These are phyloP conservation scores for Cyphomyrus discorhynchus DNA, from an alignment of 2,113 vertebrate genomes.

Conservation along the genomic window DNA sequence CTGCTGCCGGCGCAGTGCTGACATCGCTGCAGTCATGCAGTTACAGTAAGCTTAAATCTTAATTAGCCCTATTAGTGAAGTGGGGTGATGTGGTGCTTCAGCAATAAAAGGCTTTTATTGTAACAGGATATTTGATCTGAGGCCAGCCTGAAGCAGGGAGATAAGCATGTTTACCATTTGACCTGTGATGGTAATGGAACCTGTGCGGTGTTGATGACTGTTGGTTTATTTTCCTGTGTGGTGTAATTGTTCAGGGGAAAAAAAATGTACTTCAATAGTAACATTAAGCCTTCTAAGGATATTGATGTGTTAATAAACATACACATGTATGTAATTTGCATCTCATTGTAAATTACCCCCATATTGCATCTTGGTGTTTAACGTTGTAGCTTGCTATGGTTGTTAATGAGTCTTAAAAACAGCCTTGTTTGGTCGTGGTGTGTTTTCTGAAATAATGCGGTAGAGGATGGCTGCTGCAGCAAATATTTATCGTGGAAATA, in stretches of 20 bases:
- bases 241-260: background rate
- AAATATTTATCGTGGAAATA: conserved; percentile 46
- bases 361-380: background rate
- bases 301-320: background rate
- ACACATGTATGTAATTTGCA: background rate
- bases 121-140: conserved; percentile 48
- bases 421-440: conserved; percentile 51
- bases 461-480: conserved; percentile 39
- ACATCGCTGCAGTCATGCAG: background rate
- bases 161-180: conserved; percentile 54
- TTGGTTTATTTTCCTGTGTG: background rate
- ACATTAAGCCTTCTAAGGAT: background rate
- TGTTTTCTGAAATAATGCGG: conserved; percentile 57
- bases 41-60: conserved; percentile 38
- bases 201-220: conserved; percentile 30
- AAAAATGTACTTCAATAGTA: background rate
- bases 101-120: conserved; percentile 37
- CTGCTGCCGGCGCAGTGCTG: background rate
- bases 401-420: conserved; percentile 51
- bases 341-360: background rate
- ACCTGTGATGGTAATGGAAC: conserved; percentile 23
- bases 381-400: background rate
- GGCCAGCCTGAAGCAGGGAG: conserved; percentile 42
- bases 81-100: conserved; percentile 6
- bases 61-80: conserved; percentile 30